A percentile compares a stretch with the other conserved stretches of the same genome.
phyloP scores from a whole-genome alignment of 2,113 vertebrate genomes.

The Vireo altiloquus region DNA sequence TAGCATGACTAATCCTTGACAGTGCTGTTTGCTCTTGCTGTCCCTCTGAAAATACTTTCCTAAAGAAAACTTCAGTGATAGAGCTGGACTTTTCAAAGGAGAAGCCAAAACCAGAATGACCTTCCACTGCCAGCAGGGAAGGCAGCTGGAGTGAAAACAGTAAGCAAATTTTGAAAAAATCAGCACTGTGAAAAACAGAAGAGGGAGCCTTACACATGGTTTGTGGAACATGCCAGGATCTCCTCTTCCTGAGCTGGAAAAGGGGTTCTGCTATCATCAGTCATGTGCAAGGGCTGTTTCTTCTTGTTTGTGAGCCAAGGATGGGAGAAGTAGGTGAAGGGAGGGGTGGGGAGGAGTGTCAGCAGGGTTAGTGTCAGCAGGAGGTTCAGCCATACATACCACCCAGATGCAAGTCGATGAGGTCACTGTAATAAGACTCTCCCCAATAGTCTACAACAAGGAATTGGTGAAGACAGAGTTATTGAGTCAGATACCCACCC shows the following conservation, averaged over 20 bases:
- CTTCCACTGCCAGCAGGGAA: neutral
- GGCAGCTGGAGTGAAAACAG: neutral
- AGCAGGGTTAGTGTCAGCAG: slow-evolving; percentile 85
- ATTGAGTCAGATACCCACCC: slow-evolving; percentile 70
- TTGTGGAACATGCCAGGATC: neutral
- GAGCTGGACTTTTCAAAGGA: neutral
- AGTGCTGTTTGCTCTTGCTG: neutral
- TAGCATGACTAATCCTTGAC: neutral
- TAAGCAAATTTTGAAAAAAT: neutral
- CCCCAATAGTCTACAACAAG: slow-evolving; percentile 99
- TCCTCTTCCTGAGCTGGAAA: slow-evolving; percentile 72
- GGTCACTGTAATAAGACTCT: slow-evolving; percentile 99
- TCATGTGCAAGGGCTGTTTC: slow-evolving; percentile 52
- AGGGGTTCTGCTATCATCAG: slow-evolving; percentile 68
- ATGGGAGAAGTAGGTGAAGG: slow-evolving; percentile 62
- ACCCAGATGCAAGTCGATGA: slow-evolving; percentile 99
- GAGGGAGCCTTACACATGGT: neutral
- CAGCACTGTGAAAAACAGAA: neutral
- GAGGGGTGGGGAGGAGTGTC: slow-evolving; percentile 51
- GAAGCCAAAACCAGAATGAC: neutral
- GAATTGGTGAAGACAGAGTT: slow-evolving; percentile 95
- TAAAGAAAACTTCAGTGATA: neutral
- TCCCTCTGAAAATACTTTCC: neutral
- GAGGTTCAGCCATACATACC: slow-evolving; percentile 97
- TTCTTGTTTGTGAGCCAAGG: slow-evolving; percentile 62